Percentiles rank a stretch among this genome's conserved stretches.
Conservation (phyloP, 2,113 vertebrate species). For the Planiliza haematocheilus region DNA sequence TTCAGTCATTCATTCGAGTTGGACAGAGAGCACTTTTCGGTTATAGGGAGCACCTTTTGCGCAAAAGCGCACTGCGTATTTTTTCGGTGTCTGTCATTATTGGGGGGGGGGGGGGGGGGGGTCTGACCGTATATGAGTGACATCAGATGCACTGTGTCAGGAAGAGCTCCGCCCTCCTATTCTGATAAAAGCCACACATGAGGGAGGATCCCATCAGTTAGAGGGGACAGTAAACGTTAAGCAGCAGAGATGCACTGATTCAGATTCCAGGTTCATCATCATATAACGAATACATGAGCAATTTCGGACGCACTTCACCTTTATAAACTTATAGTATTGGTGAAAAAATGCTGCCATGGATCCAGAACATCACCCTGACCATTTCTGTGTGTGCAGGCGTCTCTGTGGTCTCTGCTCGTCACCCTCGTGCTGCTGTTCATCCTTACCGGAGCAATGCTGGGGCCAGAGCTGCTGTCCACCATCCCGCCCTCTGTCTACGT, state of each 20-base stretch:
- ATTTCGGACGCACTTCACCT: no score
- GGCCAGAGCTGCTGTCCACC: slow-evolving; percentile 90
- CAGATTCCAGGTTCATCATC: slow-evolving; percentile 15
- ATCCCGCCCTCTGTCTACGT: slow-evolving; percentile 92
- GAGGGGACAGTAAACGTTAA: not conserved
- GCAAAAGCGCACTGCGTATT: slow-evolving; percentile 71
- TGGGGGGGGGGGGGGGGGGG: slow-evolving; percentile 2
- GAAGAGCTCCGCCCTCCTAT: slow-evolving; percentile 66
- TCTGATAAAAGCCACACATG: slow-evolving; percentile 49
- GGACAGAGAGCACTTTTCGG: not conserved
- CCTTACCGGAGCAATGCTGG: slow-evolving; percentile 94
- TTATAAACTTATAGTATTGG: no score
- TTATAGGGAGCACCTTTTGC: slow-evolving; percentile 5
- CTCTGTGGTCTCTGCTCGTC: slow-evolving; percentile 94
- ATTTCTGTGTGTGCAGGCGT: slow-evolving; percentile 83
- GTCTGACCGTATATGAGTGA: slow-evolving; percentile 47
- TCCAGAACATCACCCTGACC: not conserved
- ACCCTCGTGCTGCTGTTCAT: slow-evolving; percentile 95
- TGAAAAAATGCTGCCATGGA: no score
- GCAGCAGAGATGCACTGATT: slow-evolving; percentile 30
- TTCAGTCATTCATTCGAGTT: not conserved
- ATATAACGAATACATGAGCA: no score
- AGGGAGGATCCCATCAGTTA: slow-evolving; percentile 23
- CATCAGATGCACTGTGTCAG: slow-evolving; percentile 57
- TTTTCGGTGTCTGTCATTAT: slow-evolving; percentile 13